Base-by-base conservation (phyloP, 2,797 vertebrate genomes). In the Tokudaia muenninki region DNA sequence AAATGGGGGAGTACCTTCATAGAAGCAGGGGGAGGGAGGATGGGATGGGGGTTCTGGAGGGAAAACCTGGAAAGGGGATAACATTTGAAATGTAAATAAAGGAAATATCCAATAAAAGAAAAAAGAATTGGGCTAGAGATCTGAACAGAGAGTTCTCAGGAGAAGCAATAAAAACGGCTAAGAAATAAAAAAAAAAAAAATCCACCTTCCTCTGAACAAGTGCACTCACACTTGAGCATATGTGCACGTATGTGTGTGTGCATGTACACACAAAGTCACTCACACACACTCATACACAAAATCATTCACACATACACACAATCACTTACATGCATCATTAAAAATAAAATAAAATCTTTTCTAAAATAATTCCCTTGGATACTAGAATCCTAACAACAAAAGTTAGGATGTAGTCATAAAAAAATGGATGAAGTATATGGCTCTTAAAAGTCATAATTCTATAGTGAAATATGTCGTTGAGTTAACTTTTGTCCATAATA, bases 341-440 rank as follows among this genome's bases (percentile, higher is more conserved):
- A 86, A 86, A 86, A 50, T 67, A 86, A 67, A 86, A 86, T 24
- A 86, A 86, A 67, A 86, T 86, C 29, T 67, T 67, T n/a, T 34
- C 63, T 50, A 50, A 67, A 86, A 67, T 22, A 50, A 82, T 80
- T 95, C 3, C 16, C 57, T 77, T 96, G 81, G 6, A 80, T 50
- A 61, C 12, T 93, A 19, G 22, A 90, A 79, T 91, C 57, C 14
- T 47, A 79, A 75, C 22, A 52, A 31, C 22, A 92, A 87, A 81
- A 63, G 59, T 67, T 24, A 92, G 29, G 1, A n/a, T 81, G 55
- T 65, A 61, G 3, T 55, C 75, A 65, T 84, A 91, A 87, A 13
- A 13, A 31, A 87, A 74, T 61, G 31, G 31, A n/a, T 86, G 63
- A 24, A 50, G 83, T 50, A 7, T 34, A 86, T 14, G 63, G 1